A percentile compares a stretch with the other conserved stretches of the same genome.
phyloP scores from a whole-genome alignment of 2,888 invertebrate genomes.

The Leptinotarsa rubiginosa region DNA sequence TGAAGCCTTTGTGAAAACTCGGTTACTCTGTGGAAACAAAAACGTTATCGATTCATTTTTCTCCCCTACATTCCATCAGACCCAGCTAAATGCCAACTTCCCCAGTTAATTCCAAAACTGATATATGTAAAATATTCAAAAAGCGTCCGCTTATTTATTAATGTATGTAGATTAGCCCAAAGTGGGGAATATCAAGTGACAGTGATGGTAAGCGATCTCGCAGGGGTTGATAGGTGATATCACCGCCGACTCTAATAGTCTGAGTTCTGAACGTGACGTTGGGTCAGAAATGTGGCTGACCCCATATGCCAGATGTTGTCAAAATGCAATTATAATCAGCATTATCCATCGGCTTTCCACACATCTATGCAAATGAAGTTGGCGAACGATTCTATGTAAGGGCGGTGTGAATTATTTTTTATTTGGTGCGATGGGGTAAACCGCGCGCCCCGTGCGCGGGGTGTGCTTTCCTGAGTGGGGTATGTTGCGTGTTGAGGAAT shows the following conservation, averaged over 20 bases:
- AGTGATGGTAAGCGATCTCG: conserved; percentile 48
- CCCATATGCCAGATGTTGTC: conserved; percentile 49
- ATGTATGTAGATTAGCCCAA: conserved; percentile 50
- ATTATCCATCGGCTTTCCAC: conserved; percentile 38
- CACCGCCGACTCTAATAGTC: conserved; percentile 26
- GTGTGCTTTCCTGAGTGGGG: background rate
- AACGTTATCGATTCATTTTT: background rate
- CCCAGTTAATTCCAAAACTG: conserved; percentile 14
- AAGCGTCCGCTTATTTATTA: conserved; percentile 47
- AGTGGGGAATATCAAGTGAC: conserved; percentile 53
- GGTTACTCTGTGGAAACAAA: background rate
- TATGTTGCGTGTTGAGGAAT: conserved; percentile 1
- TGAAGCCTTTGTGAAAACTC: background rate
- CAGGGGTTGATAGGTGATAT: conserved; percentile 47
- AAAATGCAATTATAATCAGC: conserved; percentile 52
- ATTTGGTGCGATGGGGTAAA: conserved; percentile 12
- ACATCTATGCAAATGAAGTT: conserved; percentile 43
- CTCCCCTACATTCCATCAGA: conserved; percentile 2
- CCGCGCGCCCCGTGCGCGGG: background rate
- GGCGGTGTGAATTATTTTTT: conserved; percentile 24
- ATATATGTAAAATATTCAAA: conserved; percentile 34
- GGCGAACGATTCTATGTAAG: conserved; percentile 17
- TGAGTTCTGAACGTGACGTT: conserved; percentile 43
- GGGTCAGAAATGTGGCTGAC: conserved; percentile 47
- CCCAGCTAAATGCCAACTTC: conserved; percentile 30